A percentile compares a stretch with the other conserved stretches of the same genome.
phyloP scores from a whole-genome alignment of 2,113 vertebrate genomes.

The Athene cunicularia region DNA sequence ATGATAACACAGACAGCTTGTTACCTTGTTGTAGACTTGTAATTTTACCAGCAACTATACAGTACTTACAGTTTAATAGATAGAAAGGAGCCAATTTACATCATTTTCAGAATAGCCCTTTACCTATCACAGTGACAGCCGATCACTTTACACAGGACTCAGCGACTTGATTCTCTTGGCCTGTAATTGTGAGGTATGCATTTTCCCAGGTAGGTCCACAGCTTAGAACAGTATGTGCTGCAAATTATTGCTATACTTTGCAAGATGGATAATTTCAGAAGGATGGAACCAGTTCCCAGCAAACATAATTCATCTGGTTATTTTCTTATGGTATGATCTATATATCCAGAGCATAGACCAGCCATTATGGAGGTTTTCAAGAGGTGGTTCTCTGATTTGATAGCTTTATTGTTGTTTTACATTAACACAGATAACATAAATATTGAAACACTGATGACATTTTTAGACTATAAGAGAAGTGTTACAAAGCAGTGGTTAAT shows the following conservation, averaged over 20 bases:
- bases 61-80: background rate
- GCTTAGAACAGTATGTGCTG: background rate
- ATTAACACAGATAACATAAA: background rate
- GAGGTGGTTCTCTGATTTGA: background rate
- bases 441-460: background rate
- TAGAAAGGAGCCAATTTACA: background rate
- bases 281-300: background rate
- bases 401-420: background rate
- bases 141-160: background rate
- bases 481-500: background rate
- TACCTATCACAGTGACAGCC: background rate
- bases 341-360: background rate
- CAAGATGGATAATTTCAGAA: background rate
- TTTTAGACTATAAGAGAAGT: background rate
- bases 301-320: background rate
- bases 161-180: background rate
- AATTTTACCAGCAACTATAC: background rate
- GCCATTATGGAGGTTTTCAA: background rate
- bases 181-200: background rate
- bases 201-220: background rate
- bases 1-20: background rate
- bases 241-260: background rate
- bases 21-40: background rate
- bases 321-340: background rate
- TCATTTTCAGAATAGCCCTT: background rate